These are phyloP conservation scores for Diarsia mendica DNA, from an alignment of 2,888 invertebrate species.

Conservation along the genomic window DNA sequence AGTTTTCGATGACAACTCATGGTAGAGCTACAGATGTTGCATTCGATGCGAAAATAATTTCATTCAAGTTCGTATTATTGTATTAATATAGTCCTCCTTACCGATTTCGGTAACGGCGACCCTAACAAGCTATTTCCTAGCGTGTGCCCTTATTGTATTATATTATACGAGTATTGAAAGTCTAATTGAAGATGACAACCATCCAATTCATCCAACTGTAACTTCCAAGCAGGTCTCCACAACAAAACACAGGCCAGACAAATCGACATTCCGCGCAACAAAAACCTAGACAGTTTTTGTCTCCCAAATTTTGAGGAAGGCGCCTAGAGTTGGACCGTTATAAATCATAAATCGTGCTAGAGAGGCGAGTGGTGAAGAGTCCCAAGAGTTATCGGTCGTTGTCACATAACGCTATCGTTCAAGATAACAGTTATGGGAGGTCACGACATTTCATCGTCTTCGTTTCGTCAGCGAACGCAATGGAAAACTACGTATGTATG, in stretches of 20 bases:
- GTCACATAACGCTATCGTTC: constrained; percentile 70
- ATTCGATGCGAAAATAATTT: no score
- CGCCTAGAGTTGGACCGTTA: constrained; percentile 52
- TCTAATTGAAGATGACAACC: constrained; percentile 7
- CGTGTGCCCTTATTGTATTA: no score
- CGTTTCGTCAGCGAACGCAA: constrained; percentile 62
- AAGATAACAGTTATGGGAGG: constrained; percentile 77
- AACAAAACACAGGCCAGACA: constrained; percentile 23
- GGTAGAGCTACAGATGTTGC: no score
- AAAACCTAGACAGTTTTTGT: constrained; percentile 39
- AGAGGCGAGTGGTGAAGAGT: constrained; percentile 32
- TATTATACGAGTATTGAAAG: constrained; percentile 21
- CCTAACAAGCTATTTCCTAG: no score
- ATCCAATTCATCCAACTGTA: neutral
- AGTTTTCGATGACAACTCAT: no score
- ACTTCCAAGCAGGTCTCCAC: neutral
- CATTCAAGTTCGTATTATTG: no score
- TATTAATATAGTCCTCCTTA: no score
- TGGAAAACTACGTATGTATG: constrained; percentile 63
- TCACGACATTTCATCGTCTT: constrained; percentile 70
- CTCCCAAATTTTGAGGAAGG: constrained; percentile 29
- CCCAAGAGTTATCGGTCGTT: constrained; percentile 69
- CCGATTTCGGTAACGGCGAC: no score
- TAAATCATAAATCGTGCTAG: constrained; percentile 65
- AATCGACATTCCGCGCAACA: constrained; percentile 21